Evolutionary conservation across 2,888 invertebrate genomes (phyloP), one percentile per base, ranked within the genome.

Genomic region (Agrochola macilenta): DNA sequence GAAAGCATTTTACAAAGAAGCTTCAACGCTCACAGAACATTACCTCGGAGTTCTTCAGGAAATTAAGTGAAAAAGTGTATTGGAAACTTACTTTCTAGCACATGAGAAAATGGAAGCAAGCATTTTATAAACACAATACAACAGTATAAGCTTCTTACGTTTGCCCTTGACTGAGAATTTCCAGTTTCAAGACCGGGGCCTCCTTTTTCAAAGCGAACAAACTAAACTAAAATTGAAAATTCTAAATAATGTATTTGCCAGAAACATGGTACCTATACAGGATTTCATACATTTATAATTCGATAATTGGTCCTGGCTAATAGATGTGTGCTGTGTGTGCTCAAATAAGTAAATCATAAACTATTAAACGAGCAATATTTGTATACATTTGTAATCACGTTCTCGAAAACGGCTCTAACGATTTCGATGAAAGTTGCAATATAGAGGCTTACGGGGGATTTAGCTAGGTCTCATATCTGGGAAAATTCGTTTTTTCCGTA

Each of bases 1-100:
- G 81, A 81, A 80, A 83, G 54, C 72, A 60, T 74, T 77, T 77
- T 69, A 74, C 74, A 74, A 81, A 84, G 72, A 58, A 83, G 69
- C 65, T 83, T 77, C 74, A 39, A 72, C 64, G 69, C 65, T 84
- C 63, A 26, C 70, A 69, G 35, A 70, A 69, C 58, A 80, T 73
- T 69, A 69, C 71, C 72, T 72, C 35, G 61, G 30, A 74, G 65
- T 66, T 58, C 65, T 74, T 77, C 77, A 84, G 81, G 84, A 84
- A 83, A 83, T 77, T 77, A 84, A 74, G 65, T 74, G 71, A 69
- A 81, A 76, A 76, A 71, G 70, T 69, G 71, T 69, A 82, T 69
- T 65, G 74, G 57, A 46, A 76, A 66, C 63, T 70, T 63, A 63
- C 39, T 76, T 54, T 73, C 61, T 11, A 72, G 65, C 72, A 79